Evolutionary conservation across 2,113 vertebrate species (phyloP), one percentile per base, ranked within the genome.

Genomic region (Cathartes aura): DNA sequence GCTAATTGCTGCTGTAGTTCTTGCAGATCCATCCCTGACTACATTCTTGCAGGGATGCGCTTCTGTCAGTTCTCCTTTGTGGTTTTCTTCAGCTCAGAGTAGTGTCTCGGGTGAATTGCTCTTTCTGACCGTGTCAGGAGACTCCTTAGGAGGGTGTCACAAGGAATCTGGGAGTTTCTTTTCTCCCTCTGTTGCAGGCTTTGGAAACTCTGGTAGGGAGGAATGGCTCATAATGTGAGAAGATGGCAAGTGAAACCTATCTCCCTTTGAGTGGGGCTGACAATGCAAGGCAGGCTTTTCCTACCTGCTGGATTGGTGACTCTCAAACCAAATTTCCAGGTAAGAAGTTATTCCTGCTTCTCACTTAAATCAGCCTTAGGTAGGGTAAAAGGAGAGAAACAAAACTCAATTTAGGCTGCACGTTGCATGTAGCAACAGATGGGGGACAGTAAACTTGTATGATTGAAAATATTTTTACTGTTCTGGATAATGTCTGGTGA

Each of bases 41-140:
- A 3, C 6, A 2, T 22, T 26, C 4, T 24, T 11, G n/a, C 2
- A 0, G 40, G 45, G 34, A 11, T 12, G 32, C 1, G 6, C 36
- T 90, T 21, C 32, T 32, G 5, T 9, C 42, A 1, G 15, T 48
- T 68, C 36, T 50, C 27, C 48, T 45, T 5, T 16, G 23, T 27
- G 67, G 26, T 19, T 22, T 56, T 59, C 26, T 56, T 50, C 40
- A 56, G 74, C 86, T 27, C 59, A 24, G 63, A 36, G n/a, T 4
- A 32, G 43, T 20, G 32, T 45, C 22, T 42, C 5, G 3, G 68
- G 52, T 6, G 15, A 12, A 17, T 20, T 29, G 21, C 36, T 74
- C 13, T 38, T 26, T 7, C 15, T 42, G 36, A 6, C 36, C 1
- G 0, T 3, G n/a, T 58, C 78, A 59, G 81, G 70, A 72, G 34